Evolutionary conservation across 1,140 invertebrate genomes (phyloP), one percentile per base, ranked within the genome.

Genomic region (Diabrotica virgifera): DNA sequence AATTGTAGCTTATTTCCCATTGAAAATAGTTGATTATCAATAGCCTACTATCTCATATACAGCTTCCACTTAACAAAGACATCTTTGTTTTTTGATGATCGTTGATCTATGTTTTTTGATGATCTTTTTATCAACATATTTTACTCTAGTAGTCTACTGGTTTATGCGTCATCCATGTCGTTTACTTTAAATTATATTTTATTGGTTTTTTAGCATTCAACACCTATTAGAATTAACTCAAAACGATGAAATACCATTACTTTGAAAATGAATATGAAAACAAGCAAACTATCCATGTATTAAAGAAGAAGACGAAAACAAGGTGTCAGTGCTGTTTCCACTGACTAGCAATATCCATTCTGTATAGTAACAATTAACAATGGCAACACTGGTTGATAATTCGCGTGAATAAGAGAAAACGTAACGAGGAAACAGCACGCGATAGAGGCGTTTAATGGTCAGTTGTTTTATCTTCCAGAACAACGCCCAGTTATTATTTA

Each of bases 381-480:
- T 36, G 35, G 38, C 56, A 58, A 35, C 36, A 35, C 56, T 58
- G 56, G 36, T 58, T 58, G 36, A 13, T 35, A 35, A 9, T 35
- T n/a, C 56, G 56, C 24, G 24, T 24, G 24, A 24, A 24, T 24
- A 58, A 36, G 13, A 37, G 24, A 58, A 58, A 58, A 11, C 36
- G 12, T 58, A 58, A 58, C n/a, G 56, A 58, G 56, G 56, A 58
- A 58, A 58, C 36, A 58, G 37, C 56, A 58, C 56, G 56, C 56
- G 35, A 58, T 35, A 37, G 5, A 36, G 36, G 36, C 56, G 56
- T 58, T 58, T 36, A 40, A 40, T 58, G 37, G 13, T 58, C 6
- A 12, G 56, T 36, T 58, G 56, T 58, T 58, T 58, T 58, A 58
- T 58, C 56, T 58, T 36, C 36, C 8, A 10, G 35, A 37, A 36